These are phyloP conservation scores for Chlorops oryzae DNA, from an alignment of 1,140 invertebrate species.

Conservation along the genomic window DNA sequence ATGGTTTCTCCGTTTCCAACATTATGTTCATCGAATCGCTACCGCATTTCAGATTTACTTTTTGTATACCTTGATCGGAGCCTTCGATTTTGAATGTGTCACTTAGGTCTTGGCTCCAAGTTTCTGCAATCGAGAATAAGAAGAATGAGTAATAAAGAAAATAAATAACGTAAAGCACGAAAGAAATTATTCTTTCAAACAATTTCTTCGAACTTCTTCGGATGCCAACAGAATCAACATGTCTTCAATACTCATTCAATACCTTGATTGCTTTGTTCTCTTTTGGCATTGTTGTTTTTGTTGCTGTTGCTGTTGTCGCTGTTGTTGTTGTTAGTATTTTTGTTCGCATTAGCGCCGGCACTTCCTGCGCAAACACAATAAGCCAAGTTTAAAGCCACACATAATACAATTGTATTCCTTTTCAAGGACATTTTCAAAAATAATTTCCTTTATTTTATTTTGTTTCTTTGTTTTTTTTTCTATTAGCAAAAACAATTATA, in stretches of 20 bases:
- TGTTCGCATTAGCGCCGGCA: too few relatives aligned
- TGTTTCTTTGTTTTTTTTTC: too few relatives aligned
- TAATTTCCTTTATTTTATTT: too few relatives aligned
- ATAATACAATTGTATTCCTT: too few relatives aligned
- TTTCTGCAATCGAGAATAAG: constrained; percentile 34
- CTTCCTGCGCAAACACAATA: too few relatives aligned
- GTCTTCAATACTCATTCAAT: too few relatives aligned
- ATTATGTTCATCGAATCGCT: constrained; percentile 53
- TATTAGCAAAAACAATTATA: too few relatives aligned
- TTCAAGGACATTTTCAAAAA: too few relatives aligned
- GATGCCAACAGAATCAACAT: constrained; percentile 3
- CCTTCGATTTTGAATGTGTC: constrained; percentile 54
- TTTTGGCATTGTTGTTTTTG: constrained; percentile 23
- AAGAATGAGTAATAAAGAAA: constrained; percentile 9
- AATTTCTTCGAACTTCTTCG: neutral
- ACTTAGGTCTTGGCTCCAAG: constrained; percentile 52
- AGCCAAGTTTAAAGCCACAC: too few relatives aligned
- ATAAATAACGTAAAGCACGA: neutral
- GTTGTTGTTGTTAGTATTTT: too few relatives aligned
- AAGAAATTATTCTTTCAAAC: neutral
- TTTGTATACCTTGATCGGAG: constrained; percentile 52
- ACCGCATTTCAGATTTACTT: constrained; percentile 52
- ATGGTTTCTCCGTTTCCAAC: constrained; percentile 53
- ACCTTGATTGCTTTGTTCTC: constrained; percentile 30
- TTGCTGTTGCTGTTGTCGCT: constrained; percentile 6